phyloP scores from a whole-genome alignment of 2,797 vertebrate genomes.

The Lepidocolaptes lacrymiger region DNA sequence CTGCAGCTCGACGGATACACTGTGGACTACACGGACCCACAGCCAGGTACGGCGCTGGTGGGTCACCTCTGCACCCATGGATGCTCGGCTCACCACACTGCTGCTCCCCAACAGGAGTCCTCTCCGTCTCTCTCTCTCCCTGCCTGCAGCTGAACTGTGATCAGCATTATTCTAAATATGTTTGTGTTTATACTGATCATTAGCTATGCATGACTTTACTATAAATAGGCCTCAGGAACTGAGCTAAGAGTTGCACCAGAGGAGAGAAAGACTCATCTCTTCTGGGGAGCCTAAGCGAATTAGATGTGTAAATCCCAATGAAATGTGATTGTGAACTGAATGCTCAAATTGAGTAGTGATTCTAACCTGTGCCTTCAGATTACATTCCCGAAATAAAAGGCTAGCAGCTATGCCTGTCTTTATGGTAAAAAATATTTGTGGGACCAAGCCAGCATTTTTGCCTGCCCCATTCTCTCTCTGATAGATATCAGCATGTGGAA shows the following conservation, averaged over 20 bases:
- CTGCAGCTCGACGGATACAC: constrained; percentile 96
- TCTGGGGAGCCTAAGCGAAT: constrained; percentile 3
- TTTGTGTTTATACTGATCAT: constrained; percentile 5
- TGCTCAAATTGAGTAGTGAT: not conserved
- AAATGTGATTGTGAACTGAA: not conserved
- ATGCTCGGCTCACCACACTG: rapidly evolving
- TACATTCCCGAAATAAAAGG: not conserved
- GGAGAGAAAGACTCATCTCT: not conserved
- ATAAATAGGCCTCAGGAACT: constrained; percentile 5
- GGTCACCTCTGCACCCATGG: rapidly evolving
- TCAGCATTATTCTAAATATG: not conserved
- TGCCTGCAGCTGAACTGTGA: not conserved
- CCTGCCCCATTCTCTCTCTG: not conserved
- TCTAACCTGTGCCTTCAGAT: not conserved
- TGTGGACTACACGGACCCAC: constrained; percentile 97
- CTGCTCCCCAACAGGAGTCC: not conserved
- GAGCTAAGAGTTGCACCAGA: not conserved
- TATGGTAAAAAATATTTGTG: not conserved
- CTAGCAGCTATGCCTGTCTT: not conserved
- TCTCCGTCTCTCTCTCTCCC: not conserved
- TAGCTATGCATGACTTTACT: constrained; percentile 34
- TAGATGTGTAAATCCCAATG: not conserved
- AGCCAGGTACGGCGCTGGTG: constrained; percentile 84
- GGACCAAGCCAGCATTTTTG: not conserved
- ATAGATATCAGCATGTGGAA: not conserved